These are phyloP conservation scores for Prietella phreatophila DNA, from an alignment of 2,113 vertebrate species.

Conservation along the genomic window DNA sequence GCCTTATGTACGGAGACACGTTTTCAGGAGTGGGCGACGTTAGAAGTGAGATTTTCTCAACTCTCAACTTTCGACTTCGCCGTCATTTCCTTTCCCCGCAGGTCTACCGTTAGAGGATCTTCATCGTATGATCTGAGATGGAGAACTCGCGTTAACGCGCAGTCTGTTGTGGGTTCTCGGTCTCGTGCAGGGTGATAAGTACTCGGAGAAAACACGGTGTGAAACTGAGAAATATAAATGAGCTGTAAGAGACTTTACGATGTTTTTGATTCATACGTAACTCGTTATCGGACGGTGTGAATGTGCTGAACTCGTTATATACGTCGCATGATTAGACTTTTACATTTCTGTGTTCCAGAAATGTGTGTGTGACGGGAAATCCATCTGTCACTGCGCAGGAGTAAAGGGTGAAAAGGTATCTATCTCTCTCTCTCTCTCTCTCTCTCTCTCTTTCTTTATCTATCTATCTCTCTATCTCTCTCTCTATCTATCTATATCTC, in stretches of 20 bases:
- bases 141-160: too few species aligned
- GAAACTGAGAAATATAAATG: background rate
- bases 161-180: background rate
- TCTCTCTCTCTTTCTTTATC: background rate
- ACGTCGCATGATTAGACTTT: background rate
- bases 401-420: constrained; percentile 74
- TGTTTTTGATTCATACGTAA: background rate
- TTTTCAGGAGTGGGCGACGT: too few species aligned
- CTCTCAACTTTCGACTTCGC: too few species aligned
- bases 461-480: background rate
- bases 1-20: too few species aligned
- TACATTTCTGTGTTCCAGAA: constrained; percentile 36
- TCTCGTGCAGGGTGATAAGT: too few species aligned
- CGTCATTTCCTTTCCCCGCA: too few species aligned
- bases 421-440: background rate
- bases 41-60: too few species aligned
- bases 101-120: too few species aligned
- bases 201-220: background rate
- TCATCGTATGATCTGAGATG: too few species aligned
- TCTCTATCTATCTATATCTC: too few species aligned
- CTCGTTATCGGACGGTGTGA: background rate
- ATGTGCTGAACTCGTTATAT: background rate
- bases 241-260: too few species aligned
- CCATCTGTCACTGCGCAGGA: constrained; percentile 69
- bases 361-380: constrained; percentile 59